These are phyloP conservation scores for Eupsilia transversa DNA, from an alignment of 2,888 invertebrate genomes.

Conservation along the genomic window DNA sequence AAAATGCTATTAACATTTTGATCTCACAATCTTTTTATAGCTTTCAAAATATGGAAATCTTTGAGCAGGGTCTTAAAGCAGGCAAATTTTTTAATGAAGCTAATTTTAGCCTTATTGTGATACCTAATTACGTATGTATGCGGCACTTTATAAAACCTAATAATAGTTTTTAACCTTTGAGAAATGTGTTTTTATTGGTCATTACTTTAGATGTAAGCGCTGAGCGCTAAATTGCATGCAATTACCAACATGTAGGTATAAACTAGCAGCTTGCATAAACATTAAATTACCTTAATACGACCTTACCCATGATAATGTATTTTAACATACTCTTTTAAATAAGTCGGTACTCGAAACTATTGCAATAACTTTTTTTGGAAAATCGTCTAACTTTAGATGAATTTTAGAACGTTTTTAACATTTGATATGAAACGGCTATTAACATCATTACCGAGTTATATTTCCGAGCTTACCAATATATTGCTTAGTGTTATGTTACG, in stretches of 20 bases:
- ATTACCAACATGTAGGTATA: neutral
- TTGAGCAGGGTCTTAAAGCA: neutral
- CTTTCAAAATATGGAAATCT: neutral
- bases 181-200: neutral
- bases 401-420: neutral
- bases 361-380: too few relatives aligned
- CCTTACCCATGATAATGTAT: too few relatives aligned
- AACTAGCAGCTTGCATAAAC: neutral
- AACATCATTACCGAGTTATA: neutral
- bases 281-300: neutral
- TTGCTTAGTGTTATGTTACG: neutral
- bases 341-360: neutral
- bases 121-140: neutral
- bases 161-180: neutral
- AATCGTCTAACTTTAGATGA: neutral
- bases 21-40: neutral
- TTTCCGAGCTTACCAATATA: neutral
- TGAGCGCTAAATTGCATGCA: neutral
- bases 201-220: slow-evolving; percentile 5
- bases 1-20: neutral
- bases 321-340: too few relatives aligned
- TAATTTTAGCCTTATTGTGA: slow-evolving; percentile 14
- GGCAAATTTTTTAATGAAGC: slow-evolving; percentile 10
- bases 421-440: neutral
- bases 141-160: slow-evolving; percentile 2